These are phyloP conservation scores for Copidosoma floridanum DNA, from an alignment of 1,140 invertebrate genomes.

Conservation along the genomic window DNA sequence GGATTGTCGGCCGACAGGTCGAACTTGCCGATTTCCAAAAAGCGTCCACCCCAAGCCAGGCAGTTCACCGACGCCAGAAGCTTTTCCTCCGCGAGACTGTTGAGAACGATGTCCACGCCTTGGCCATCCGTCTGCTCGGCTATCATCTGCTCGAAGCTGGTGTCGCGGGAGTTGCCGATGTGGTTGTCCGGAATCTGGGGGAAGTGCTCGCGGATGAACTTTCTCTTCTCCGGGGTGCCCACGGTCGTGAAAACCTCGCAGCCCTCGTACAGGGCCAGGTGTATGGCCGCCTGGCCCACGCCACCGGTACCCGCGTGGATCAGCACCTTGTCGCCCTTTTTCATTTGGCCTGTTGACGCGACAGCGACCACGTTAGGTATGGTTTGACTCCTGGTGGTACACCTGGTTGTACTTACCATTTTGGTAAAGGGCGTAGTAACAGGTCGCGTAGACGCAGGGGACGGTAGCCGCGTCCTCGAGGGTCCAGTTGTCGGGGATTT, in stretches of 20 bases:
- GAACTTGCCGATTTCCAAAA: constrained; percentile 74
- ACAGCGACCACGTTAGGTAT: not conserved
- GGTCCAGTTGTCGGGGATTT: constrained; percentile 75
- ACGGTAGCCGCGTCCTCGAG: constrained; percentile 82
- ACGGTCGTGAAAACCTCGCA: constrained; percentile 69
- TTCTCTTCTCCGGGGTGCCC: constrained; percentile 64
- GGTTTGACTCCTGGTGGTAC: not conserved
- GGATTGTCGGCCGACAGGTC: constrained; percentile 65
- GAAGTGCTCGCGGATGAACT: constrained; percentile 64
- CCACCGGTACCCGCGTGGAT: constrained; percentile 74
- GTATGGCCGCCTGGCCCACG: constrained; percentile 74
- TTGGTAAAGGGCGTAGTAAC: constrained; percentile 72
- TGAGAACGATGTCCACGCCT: constrained; percentile 73
- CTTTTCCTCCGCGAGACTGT: constrained; percentile 73
- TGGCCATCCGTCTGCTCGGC: constrained; percentile 58
- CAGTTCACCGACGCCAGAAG: constrained; percentile 72
- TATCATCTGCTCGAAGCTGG: constrained; percentile 67
- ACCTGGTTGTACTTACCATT: not conserved
- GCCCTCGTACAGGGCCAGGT: constrained; percentile 61
- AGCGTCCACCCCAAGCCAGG: constrained; percentile 64
- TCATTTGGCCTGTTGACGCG: constrained; percentile 56
- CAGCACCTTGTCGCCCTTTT: constrained; percentile 61
- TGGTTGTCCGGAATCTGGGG: constrained; percentile 63
- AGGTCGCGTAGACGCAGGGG: constrained; percentile 80
- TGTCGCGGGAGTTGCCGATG: constrained; percentile 69